Evolutionary conservation across 2,113 vertebrate species (phyloP), one percentile per base, ranked within the genome.

Genomic region (Halichoeres trimaculatus): DNA sequence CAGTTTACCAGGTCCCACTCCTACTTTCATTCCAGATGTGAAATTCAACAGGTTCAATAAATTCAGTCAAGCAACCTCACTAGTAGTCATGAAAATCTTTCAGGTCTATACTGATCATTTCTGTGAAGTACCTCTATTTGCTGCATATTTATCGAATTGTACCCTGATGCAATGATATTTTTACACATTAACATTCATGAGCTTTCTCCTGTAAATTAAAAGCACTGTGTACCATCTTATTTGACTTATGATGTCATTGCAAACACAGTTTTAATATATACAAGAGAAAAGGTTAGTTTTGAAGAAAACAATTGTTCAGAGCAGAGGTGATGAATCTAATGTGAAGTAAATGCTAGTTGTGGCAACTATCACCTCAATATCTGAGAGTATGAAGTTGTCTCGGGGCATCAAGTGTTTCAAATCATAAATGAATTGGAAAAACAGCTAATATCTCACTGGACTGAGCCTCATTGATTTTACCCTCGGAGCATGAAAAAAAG

Each of bases 391-490:
- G 66, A 78, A 77, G 54, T 57, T 62, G 62, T 77, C 79, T 78
- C 11, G 10, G 55, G 61, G 79, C 74, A 69, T 86, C 75, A 76
- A 88, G 81, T 83, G 85, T 88, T 87, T 89, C 88, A 82, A 90
- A 88, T 89, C 83, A 85, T 83, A 87, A 88, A 89, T 85, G 74
- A 86, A 83, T 84, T 89, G 81, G 74, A 89, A 90, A 89, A 87
- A 80, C 79, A 87, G 73, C 70, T 87, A 85, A 90, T 91, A 88
- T 85, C 89, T 88, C 70, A 80, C 83, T 22, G 70, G 83, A 87
- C 71, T 83, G 80, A 84, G 78, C 47, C 68, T 17, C 82, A 91
- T 85, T 84, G 88, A 90, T 89, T 89, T 92, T 89, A 79, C 52
- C 86, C 80, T 70, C 63, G 63, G 74, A 83, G 77, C 78, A 78